phyloP scores from a whole-genome alignment of 2,888 invertebrate species.

The Trisateles emortualis region DNA sequence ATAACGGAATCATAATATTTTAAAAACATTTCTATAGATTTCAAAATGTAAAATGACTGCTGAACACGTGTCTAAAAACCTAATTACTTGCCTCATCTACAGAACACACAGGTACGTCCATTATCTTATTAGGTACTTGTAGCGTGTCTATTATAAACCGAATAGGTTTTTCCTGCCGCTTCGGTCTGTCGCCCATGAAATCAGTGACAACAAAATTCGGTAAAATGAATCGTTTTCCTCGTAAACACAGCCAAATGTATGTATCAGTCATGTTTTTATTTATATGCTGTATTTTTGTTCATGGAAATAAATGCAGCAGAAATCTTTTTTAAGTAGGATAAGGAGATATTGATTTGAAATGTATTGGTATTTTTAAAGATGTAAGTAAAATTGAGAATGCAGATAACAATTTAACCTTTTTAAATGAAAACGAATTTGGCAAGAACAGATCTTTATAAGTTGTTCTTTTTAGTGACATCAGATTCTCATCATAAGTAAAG shows the following conservation, averaged over 20 bases:
- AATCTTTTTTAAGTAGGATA: not conserved
- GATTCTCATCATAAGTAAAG: not conserved
- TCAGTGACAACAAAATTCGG: slow-evolving; percentile 70
- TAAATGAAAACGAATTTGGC: too few species aligned
- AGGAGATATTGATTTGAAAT: not conserved
- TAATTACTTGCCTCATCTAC: slow-evolving; percentile 35
- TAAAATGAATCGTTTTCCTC: slow-evolving; percentile 46
- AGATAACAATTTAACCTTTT: not conserved
- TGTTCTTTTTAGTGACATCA: not conserved
- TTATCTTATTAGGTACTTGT: slow-evolving; percentile 20
- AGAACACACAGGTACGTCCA: slow-evolving; percentile 29
- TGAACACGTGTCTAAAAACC: slow-evolving; percentile 14
- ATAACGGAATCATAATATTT: too few species aligned
- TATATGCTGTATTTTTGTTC: not conserved
- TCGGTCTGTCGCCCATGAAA: slow-evolving; percentile 66
- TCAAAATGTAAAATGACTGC: too few species aligned
- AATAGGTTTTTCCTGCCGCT: slow-evolving; percentile 67
- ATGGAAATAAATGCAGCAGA: not conserved
- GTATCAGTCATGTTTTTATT: not conserved
- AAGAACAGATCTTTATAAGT: not conserved
- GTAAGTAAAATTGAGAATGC: not conserved
- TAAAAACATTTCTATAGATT: too few species aligned
- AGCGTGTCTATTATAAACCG: slow-evolving; percentile 36
- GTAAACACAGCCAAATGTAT: not conserved
- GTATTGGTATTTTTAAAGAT: not conserved